A percentile compares a stretch with the other conserved stretches of the same genome.
These are phyloP conservation scores for Drosophila parabipectinata DNA, from an alignment of 1,140 invertebrate species.

Conservation along the genomic window DNA sequence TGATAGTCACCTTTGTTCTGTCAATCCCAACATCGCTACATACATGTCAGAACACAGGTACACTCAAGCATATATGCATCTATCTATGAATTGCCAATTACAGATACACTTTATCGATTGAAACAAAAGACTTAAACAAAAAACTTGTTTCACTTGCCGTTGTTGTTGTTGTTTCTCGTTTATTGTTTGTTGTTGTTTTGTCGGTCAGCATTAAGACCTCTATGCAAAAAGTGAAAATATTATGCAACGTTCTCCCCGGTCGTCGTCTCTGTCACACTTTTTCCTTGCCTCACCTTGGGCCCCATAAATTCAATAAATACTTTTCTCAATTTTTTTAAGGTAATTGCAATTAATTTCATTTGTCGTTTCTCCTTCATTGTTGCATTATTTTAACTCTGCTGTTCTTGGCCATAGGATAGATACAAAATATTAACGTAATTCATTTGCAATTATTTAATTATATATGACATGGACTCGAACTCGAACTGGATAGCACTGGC, in stretches of 20 bases:
- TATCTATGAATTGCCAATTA: slow-evolving; percentile 35
- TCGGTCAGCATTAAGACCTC: slow-evolving; percentile 14
- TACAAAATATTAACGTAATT: slow-evolving; percentile 17
- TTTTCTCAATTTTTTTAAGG: slow-evolving; percentile 47
- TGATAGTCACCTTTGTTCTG: slow-evolving; percentile 47
- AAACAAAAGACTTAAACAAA: slow-evolving; percentile 61
- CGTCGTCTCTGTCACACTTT: slow-evolving; percentile 1
- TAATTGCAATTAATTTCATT: slow-evolving; percentile 54
- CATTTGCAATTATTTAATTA: slow-evolving; percentile 57
- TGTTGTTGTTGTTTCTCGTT: not conserved
- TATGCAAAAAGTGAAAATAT: slow-evolving; percentile 59
- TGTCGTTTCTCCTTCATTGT: slow-evolving; percentile 58
- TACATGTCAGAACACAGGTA: slow-evolving; percentile 8
- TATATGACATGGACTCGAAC: slow-evolving; percentile 32
- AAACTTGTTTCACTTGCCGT: slow-evolving; percentile 44
- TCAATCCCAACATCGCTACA: slow-evolving; percentile 27
- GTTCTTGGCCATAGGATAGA: slow-evolving; percentile 39
- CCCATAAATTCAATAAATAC: slow-evolving; percentile 36
- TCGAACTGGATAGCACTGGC: slow-evolving; percentile 54
- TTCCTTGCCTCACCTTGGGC: slow-evolving; percentile 36
- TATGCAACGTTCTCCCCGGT: slow-evolving; percentile 42
- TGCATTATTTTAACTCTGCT: slow-evolving; percentile 36
- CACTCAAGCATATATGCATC: slow-evolving; percentile 11
- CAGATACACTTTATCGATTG: slow-evolving; percentile 46
- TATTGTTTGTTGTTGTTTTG: slow-evolving; percentile 9